These are phyloP conservation scores for Chiroxiphia lanceolata DNA, from an alignment of 2,797 vertebrate species.

Conservation along the genomic window DNA sequence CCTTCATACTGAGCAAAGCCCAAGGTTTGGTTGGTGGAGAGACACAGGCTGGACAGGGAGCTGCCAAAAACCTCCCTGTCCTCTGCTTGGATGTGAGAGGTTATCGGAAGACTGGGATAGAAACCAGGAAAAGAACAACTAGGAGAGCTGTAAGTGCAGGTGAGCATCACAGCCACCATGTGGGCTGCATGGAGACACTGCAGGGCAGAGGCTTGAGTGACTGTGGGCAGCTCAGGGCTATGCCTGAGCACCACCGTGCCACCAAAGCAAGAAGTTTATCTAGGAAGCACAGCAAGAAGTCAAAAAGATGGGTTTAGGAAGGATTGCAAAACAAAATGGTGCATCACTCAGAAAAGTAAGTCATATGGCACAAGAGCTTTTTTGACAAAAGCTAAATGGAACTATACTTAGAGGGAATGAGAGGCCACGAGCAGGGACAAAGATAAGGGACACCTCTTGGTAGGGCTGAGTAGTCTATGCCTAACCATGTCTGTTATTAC, in stretches of 20 bases:
- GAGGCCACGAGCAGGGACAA: neutral
- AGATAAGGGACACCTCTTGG: neutral
- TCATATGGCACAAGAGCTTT: neutral
- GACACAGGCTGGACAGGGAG: neutral
- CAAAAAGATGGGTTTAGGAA: neutral
- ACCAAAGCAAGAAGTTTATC: neutral
- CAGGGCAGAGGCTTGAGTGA: neutral
- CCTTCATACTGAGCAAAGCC: neutral
- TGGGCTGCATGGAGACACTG: neutral
- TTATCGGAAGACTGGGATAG: neutral
- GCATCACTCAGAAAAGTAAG: neutral
- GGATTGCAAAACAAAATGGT: neutral
- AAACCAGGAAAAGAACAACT: neutral
- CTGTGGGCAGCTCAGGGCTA: neutral
- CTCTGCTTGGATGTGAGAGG: neutral
- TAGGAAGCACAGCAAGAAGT: neutral
- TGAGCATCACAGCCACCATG: neutral
- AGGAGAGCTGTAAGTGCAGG: neutral
- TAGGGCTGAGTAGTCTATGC: neutral
- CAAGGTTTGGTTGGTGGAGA: neutral
- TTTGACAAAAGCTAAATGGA: neutral
- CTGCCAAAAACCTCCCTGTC: neutral
- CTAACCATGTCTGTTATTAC: neutral
- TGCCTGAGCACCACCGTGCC: neutral
- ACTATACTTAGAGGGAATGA: neutral